Evolutionary conservation across 1,140 invertebrate genomes (phyloP), one percentile per base, ranked within the genome.

Genomic region (Ceratitis capitata): DNA sequence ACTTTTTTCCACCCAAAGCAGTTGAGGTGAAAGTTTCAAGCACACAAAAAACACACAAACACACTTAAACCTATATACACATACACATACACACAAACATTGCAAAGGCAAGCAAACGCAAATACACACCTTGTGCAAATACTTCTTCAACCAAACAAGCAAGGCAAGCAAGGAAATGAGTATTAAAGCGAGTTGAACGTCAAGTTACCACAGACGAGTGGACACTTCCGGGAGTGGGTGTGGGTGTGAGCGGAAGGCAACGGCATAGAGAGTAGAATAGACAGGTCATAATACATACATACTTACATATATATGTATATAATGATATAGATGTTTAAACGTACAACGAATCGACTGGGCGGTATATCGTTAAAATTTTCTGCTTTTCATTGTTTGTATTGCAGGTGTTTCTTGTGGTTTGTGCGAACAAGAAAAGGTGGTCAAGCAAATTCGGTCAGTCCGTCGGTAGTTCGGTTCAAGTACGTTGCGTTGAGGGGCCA

Each of bases 351-450:
- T 32, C 69, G 69, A 78, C 42, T 42, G 69, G 69, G 69, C 42
- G 69, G 69, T 78, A 78, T 47, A 78, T 78, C 69, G 69, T 78
- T 78, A 47, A 78, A 78, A 78, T 78, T 78, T 45, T 78, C n/a
- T 78, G 42, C 29, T 45, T 42, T 45, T n/a, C 69, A 45, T 45
- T 78, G 69, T 78, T 78, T 78, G 39, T 78, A 16, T 78, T 78
- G 35, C 26, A 78, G 69, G 69, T 78, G n/a, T 45, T 78, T 47
- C 69, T 78, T 78, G 69, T 45, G 69, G 69, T 78, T 78, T 45
- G 7, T 78, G 39, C 69, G 69, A 78, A 45, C 69, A 78, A 39
- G 69, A 78, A 78, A 23, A 78, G 69, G 69, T 78, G 69, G 69
- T 78, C 69, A 78, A 78, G 69, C 69, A 78, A 78, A 78, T 45